These are phyloP conservation scores for Sarcoramphus papa DNA, from an alignment of 2,797 vertebrate species.

Conservation along the genomic window DNA sequence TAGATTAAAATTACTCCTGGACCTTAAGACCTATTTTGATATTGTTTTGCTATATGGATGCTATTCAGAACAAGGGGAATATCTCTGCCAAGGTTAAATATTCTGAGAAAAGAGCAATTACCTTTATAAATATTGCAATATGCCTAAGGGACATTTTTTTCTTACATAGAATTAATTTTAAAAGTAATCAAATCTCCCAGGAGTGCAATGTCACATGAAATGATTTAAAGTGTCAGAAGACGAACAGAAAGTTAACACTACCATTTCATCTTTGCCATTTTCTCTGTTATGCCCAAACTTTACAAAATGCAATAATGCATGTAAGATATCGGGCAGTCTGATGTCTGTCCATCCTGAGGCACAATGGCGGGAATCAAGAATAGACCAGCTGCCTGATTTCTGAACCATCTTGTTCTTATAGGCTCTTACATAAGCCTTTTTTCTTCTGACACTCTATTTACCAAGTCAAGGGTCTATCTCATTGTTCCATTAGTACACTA, in stretches of 20 bases:
- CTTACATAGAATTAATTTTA: neutral
- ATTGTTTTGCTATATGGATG: neutral
- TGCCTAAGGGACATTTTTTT: neutral
- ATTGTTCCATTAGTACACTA: slow-evolving; percentile 25
- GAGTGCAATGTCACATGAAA: neutral
- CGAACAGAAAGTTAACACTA: neutral
- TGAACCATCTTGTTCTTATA: neutral
- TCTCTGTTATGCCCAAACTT: neutral
- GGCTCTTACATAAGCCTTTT: slow-evolving; percentile 32
- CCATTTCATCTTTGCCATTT: neutral
- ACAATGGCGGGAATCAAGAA: neutral
- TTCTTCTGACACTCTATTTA: neutral
- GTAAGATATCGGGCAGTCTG: neutral
- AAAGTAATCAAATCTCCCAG: neutral
- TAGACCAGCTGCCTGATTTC: neutral
- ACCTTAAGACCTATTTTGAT: neutral
- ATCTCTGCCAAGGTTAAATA: neutral
- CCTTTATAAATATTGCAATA: neutral
- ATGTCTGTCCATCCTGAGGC: neutral
- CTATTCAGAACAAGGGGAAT: neutral
- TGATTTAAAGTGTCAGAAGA: neutral
- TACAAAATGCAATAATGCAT: neutral
- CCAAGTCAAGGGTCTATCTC: slow-evolving; percentile 17
- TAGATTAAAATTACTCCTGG: neutral
- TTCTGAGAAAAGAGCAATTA: neutral